Base-by-base conservation (phyloP, 2,888 invertebrate species). In the Pandemis heparana region DNA sequence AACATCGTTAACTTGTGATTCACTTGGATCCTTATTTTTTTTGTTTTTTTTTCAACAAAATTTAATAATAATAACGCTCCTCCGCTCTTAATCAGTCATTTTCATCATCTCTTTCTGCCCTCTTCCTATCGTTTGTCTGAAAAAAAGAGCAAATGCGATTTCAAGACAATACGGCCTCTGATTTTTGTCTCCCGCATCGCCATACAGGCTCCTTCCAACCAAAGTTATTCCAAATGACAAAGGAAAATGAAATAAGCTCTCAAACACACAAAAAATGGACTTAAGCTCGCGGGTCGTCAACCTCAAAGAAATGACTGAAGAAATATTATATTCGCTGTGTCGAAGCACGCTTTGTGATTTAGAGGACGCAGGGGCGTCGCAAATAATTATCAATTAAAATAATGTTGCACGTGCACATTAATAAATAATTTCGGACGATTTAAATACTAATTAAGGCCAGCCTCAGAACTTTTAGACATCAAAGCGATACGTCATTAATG, bases 241-340 rank as follows among this genome's bases (percentile, higher is more conserved):
- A 59, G 32, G 60, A 60, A 60, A n/a, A 39, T 14, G n/a, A 60
- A 60, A n/a, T 60, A 32, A 60, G 14, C 39, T 12, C 8, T 60
- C 60, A 39, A 53, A 53, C 39, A n/a, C 6, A 14, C 9, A 59
- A 60, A 18, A 2, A 60, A 60, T 12, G 7, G 3, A 38, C 7
- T 2, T n/a, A 39, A 32, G n/a, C 32, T 48, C 32, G 64, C 48
- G n/a, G 64, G n/a, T 46, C 64, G 32, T 9, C 46, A 32, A 48
- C 48, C 64, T 48, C 48, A 10, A 23, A 18, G 48, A 56, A 56
- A 56, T 56, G 5, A 23, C 56, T 56, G 56, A 56, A 53, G 56
- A 56, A 56, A 56, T 23, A 12, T 12, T 18, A 18, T 12, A 56
- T 16, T 51, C 51, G 18, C 16, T 12, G 23, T 56, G 56, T 56